Percentiles rank a stretch among this genome's conserved stretches.
Evolutionary conservation across 1,140 invertebrate genomes (phyloP).

Genomic region (Lethrus apterus): DNA sequence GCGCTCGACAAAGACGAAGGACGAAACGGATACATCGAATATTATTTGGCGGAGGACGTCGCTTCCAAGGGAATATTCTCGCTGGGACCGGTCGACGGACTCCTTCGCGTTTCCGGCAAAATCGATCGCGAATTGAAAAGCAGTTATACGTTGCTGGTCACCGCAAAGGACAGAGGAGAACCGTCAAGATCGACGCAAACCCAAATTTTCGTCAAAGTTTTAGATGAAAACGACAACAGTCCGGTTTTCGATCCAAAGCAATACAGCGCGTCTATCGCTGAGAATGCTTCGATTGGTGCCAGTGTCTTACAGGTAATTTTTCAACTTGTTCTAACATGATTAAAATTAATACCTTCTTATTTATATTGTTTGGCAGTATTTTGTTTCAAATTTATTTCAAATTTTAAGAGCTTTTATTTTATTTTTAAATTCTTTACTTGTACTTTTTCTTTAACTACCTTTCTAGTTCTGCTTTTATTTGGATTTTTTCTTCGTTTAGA

Average conservation of each 20-base stretch:
- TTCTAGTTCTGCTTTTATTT: too few species aligned
- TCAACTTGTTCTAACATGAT: too few species aligned
- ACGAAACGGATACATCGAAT: slow-evolving; percentile 87
- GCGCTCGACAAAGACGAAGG: slow-evolving; percentile 90
- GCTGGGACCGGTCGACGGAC: slow-evolving; percentile 79
- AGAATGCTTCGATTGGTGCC: slow-evolving; percentile 88
- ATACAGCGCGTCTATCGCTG: slow-evolving; percentile 80
- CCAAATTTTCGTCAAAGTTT: slow-evolving; percentile 63
- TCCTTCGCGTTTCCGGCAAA: slow-evolving; percentile 69
- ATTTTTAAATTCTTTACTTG: too few species aligned
- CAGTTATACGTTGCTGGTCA: slow-evolving; percentile 74
- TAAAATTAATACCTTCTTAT: too few species aligned
- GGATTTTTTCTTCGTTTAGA: too few species aligned
- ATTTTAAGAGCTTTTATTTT: too few species aligned
- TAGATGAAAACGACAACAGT: slow-evolving; percentile 92
- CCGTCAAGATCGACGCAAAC: slow-evolving; percentile 66
- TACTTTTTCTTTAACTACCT: too few species aligned
- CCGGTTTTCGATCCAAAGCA: slow-evolving; percentile 83
- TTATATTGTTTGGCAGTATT: too few species aligned
- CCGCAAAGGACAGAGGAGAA: slow-evolving; percentile 81
- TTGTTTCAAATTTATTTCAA: too few species aligned
- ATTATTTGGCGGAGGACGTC: slow-evolving; percentile 58
- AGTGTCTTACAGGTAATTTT: slow-evolving; percentile 74
- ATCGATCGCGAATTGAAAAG: slow-evolving; percentile 78
- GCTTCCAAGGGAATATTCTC: slow-evolving; percentile 60